Conservation (phyloP, 2,888 invertebrate genomes). For the Hymenopus coronatus region DNA sequence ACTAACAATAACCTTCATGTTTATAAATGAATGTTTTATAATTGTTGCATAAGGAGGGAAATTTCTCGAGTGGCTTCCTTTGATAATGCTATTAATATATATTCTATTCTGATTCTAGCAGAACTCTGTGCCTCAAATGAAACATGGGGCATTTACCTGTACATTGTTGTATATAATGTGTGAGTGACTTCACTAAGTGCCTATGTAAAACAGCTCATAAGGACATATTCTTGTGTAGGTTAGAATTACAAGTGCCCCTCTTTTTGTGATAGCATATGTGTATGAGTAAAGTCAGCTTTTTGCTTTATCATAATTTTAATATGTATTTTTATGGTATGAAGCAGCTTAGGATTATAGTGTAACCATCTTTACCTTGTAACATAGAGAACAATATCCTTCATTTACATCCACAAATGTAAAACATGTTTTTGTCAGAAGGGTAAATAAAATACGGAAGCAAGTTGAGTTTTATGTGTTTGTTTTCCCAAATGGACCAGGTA, state of each 20-base stretch:
- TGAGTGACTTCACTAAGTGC: background rate
- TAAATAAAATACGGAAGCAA: no score
- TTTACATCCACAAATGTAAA: no score
- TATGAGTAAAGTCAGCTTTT: constrained; percentile 16
- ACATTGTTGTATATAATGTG: background rate
- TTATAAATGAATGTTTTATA: background rate
- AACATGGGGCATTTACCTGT: no score
- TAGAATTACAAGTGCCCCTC: background rate
- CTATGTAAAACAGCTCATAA: background rate
- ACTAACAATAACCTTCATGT: background rate
- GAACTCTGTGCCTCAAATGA: no score
- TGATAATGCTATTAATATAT: no score
- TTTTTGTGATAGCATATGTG: background rate
- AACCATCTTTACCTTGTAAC: background rate
- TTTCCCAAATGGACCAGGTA: no score
- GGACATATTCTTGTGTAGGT: no score
- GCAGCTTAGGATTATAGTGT: background rate
- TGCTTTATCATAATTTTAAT: constrained; percentile 15
- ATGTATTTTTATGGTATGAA: constrained; percentile 20
- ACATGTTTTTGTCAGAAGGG: no score
- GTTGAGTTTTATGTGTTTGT: no score
- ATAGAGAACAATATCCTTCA: no score
- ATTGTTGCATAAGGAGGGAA: background rate
- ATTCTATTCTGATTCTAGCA: no score
- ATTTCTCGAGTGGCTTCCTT: background rate